Evolutionary conservation across 1,140 invertebrate genomes (phyloP), one percentile per base, ranked within the genome.

Genomic region (Sinonovacula constricta): DNA sequence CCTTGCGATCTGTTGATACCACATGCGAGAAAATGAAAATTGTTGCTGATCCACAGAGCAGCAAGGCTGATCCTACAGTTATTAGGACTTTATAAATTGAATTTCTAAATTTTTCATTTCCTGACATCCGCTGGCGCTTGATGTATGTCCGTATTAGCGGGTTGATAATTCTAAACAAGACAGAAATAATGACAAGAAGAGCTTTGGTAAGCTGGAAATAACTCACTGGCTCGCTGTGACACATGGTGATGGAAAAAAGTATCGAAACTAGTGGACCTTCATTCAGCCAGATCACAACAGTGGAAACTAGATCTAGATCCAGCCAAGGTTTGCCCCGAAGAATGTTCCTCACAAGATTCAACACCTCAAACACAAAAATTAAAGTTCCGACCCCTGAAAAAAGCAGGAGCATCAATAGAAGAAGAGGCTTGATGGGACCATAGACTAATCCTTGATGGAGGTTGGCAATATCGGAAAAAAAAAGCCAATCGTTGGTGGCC

Each of bases 11-110:
- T 18, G 53, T 67, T 65, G 75, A 51, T 65, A 54, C 79, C 45
- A 81, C 84, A 53, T 88, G 85, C 12, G 85, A 85, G 79, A 88
- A 85, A 22, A 84, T 56, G 34, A 88, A 84, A 39, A 86, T 78
- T 26, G 80, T 70, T 14, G 77, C 49, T 39, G 86, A 82, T 49
- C 83, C 80, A 22, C 63, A 53, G 0, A 83, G 56, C 24, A 83
- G 75, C 7, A 86, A 14, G 34, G 83, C 49, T 14, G 84, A 66
- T 0, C 86, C 86, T n/a, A 83, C n/a, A 68, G 80, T 81, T 28
- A 81, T 80, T 39, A 83, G 31, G 24, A 82, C 62, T 59, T 82
- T 81, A 18, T 77, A 70, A 14, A 67, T 56, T 22, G 81, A 81
- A 54, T 74, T 62, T 12, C 56, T 4, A 1, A 77, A 79, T 30